Conservation (phyloP, 2,888 invertebrate species). For the Atethmia centrago region DNA sequence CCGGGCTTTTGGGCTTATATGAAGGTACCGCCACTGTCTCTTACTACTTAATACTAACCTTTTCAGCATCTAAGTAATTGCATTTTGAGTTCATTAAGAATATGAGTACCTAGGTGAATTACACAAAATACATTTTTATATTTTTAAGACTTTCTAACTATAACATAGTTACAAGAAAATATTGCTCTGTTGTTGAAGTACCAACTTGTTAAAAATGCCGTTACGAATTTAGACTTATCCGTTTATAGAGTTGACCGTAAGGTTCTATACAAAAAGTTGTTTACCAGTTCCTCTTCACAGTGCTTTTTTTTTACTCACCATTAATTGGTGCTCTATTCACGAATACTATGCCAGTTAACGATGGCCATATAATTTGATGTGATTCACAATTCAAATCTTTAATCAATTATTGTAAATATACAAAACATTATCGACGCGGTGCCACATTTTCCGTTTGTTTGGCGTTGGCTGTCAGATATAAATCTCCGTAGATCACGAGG, state of each 20-base stretch:
- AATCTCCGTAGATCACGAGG: slow-evolving; percentile 89
- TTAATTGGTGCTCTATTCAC: slow-evolving; percentile 22
- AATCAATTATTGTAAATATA: slow-evolving; percentile 57
- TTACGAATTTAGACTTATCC: slow-evolving; percentile 49
- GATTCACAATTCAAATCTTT: slow-evolving; percentile 25
- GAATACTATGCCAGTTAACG: slow-evolving; percentile 13
- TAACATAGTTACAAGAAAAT: neutral
- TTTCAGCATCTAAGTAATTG: neutral
- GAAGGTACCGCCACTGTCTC: too few species aligned
- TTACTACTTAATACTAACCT: slow-evolving; percentile 14
- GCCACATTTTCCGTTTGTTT: slow-evolving; percentile 67
- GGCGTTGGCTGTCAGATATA: slow-evolving; percentile 84
- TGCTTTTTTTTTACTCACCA: slow-evolving; percentile 13
- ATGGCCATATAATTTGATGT: slow-evolving; percentile 12
- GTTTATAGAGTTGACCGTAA: slow-evolving; percentile 54
- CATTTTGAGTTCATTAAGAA: neutral
- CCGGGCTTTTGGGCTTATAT: too few species aligned
- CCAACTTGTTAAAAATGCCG: slow-evolving; percentile 23
- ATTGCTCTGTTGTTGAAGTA: neutral
- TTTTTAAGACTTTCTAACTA: neutral
- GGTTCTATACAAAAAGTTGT: slow-evolving; percentile 68
- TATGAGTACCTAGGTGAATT: neutral
- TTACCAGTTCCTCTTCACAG: slow-evolving; percentile 52
- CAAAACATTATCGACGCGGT: slow-evolving; percentile 52
- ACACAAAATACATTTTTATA: neutral